These are phyloP conservation scores for Pachyseris speciosa DNA, from an alignment of 64 coral and sea anemone genomes.

Conservation along the genomic window DNA sequence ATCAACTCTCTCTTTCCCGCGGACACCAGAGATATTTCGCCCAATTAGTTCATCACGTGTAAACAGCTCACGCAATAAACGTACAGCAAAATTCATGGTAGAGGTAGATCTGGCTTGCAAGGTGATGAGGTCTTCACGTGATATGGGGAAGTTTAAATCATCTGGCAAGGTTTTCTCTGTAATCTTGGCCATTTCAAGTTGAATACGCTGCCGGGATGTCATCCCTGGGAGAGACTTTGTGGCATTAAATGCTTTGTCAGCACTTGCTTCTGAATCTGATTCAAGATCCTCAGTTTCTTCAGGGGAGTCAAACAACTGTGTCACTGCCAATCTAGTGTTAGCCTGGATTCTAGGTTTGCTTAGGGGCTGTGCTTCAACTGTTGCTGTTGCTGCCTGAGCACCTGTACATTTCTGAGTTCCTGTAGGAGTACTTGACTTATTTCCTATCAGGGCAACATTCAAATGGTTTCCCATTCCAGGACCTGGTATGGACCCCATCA, in stretches of 20 bases:
- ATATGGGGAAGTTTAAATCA: constrained; percentile 35
- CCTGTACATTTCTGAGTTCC: neutral
- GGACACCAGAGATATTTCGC: constrained; percentile 45
- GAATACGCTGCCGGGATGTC: neutral
- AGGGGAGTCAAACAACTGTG: neutral
- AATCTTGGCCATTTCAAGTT: constrained; percentile 25
- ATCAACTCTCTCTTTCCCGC: constrained; percentile 57
- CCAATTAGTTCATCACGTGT: constrained; percentile 34
- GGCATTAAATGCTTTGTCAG: neutral
- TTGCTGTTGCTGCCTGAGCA: too few species aligned
- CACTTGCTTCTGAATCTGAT: neutral
- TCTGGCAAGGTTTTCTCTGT: constrained; percentile 1
- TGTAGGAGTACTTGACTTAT: neutral
- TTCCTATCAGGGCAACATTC: neutral
- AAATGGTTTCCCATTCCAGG: neutral
- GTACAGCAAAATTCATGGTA: constrained; percentile 44
- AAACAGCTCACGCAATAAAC: constrained; percentile 36
- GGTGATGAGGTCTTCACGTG: constrained; percentile 42
- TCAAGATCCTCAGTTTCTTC: neutral
- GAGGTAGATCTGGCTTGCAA: constrained; percentile 25
- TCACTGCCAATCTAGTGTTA: neutral
- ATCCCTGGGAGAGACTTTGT: neutral
- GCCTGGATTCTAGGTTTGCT: neutral
- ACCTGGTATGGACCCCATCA: neutral
- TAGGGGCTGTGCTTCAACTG: neutral